Conservation (phyloP, 2,797 vertebrate species). For the Pterois miles region DNA sequence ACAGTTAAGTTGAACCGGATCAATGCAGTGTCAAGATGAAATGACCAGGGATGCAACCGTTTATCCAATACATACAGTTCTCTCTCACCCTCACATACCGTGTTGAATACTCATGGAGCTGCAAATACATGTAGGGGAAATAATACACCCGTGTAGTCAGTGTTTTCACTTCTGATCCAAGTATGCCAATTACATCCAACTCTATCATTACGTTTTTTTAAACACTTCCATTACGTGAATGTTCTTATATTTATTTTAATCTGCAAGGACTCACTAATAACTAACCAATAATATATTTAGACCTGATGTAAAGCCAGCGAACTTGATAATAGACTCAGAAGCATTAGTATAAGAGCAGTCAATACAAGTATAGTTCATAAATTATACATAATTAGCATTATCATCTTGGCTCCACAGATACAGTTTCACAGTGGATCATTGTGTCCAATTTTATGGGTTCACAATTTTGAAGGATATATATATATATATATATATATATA, state of each 20-base stretch:
- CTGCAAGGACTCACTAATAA: not conserved
- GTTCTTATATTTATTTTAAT: not conserved
- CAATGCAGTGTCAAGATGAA: constrained; percentile 27
- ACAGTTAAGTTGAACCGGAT: constrained; percentile 48
- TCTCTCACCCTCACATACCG: not conserved
- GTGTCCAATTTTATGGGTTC: not conserved
- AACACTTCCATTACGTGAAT: not conserved
- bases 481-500: too few relatives aligned
- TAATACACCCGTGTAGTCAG: not conserved
- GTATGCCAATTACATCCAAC: not conserved
- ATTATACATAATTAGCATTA: not conserved
- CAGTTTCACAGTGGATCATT: not conserved
- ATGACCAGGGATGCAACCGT: constrained; percentile 20
- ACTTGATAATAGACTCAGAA: not conserved
- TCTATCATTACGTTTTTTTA: not conserved
- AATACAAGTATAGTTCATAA: not conserved
- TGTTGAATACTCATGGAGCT: not conserved
- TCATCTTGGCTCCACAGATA: not conserved
- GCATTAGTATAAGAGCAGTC: not conserved
- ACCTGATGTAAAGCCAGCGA: not conserved
- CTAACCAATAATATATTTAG: not conserved
- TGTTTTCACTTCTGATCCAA: not conserved
- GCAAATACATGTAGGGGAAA: not conserved
- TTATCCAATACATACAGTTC: constrained; percentile 16
- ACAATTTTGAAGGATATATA: too few relatives aligned